phyloP scores from a whole-genome alignment of 2,113 vertebrate species.

The Onychostoma macrolepis region DNA sequence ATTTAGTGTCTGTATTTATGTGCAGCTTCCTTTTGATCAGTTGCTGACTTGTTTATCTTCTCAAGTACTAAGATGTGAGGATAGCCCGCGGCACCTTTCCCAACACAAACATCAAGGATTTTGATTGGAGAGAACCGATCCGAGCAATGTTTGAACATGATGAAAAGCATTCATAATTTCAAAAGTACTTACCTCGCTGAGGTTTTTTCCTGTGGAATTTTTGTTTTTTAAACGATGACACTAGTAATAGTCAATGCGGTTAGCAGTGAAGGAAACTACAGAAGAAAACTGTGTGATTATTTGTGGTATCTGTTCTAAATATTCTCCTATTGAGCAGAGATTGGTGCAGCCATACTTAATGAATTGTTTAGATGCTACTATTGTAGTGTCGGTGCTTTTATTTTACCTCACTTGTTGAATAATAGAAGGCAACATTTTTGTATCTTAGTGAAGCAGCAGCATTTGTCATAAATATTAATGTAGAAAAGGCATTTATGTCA shows the following conservation, averaged over 20 bases:
- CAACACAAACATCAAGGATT: slow-evolving; percentile 1
- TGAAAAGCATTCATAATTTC: slow-evolving; percentile 12
- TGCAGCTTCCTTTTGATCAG: slow-evolving; percentile 29
- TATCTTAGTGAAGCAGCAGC: slow-evolving; percentile 12
- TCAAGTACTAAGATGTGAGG: slow-evolving; percentile 5
- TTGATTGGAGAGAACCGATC: slow-evolving; percentile 15
- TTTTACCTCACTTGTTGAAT: slow-evolving; percentile 13
- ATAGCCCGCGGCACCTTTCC: slow-evolving; percentile 2
- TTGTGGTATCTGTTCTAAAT: neutral
- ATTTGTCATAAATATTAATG: slow-evolving; percentile 45
- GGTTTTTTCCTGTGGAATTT: neutral
- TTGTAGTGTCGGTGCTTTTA: slow-evolving; percentile 20
- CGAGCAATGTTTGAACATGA: neutral
- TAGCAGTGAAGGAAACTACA: neutral
- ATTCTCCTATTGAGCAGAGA: neutral
- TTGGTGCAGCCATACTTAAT: slow-evolving; percentile 23
- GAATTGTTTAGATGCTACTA: slow-evolving; percentile 39
- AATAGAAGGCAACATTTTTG: neutral
- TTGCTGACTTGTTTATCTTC: slow-evolving; percentile 36
- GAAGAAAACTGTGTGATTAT: neutral
- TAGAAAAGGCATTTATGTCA: slow-evolving; percentile 22
- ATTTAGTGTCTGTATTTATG: slow-evolving; percentile 27
- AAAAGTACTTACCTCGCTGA: neutral
- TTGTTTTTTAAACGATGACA: neutral
- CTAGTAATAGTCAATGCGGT: neutral